Evolutionary conservation across 2,888 invertebrate species (phyloP).

Genomic region (Temnothorax rugatulus): DNA sequence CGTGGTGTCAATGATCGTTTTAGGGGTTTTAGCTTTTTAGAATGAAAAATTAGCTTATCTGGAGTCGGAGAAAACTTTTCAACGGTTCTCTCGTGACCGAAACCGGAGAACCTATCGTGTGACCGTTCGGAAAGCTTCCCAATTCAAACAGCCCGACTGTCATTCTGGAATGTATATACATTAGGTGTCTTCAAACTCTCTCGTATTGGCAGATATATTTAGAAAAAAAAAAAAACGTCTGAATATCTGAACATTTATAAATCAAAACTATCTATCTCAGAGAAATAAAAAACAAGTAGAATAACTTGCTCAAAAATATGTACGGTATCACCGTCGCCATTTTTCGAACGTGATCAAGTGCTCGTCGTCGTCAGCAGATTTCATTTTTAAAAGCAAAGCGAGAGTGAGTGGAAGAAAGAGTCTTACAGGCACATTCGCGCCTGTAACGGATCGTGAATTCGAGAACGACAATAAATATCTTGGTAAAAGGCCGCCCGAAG

Average conservation of each 20-base stretch:
- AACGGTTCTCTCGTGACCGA: constrained; percentile 12
- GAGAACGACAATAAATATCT: constrained; percentile 67
- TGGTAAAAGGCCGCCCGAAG: constrained; percentile 62
- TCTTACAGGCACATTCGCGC: constrained; percentile 48
- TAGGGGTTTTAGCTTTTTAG: background rate
- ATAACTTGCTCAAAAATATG: background rate
- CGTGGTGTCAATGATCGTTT: constrained; percentile 50
- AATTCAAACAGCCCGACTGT: background rate
- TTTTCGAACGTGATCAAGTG: background rate
- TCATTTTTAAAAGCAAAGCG: background rate
- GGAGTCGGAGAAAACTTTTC: constrained; percentile 1
- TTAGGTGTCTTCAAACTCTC: background rate
- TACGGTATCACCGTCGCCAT: background rate
- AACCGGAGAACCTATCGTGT: constrained; percentile 25
- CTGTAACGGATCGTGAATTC: constrained; percentile 65
- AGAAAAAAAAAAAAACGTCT: background rate
- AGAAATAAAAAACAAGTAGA: background rate
- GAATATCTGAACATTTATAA: background rate
- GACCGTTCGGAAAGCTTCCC: background rate
- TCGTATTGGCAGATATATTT: background rate
- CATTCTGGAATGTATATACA: background rate
- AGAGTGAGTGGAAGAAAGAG: constrained; percentile 14
- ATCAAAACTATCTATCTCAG: background rate
- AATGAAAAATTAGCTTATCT: constrained; percentile 44
- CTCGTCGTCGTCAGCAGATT: background rate